Base-by-base conservation (phyloP, 2,113 vertebrate species). In the Microtus pennsylvanicus region DNA sequence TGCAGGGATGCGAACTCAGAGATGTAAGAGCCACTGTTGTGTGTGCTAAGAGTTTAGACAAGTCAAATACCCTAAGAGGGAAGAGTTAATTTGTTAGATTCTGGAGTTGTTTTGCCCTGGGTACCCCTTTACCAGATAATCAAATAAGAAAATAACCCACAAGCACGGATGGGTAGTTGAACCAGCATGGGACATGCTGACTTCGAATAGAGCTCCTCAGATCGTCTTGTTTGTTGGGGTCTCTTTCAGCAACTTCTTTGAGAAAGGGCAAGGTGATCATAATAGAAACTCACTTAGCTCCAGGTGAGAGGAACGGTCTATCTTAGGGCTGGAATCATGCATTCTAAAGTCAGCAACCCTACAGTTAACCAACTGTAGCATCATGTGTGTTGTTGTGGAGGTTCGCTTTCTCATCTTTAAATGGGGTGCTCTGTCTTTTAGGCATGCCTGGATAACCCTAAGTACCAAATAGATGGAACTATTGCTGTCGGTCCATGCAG, bases 401-500 rank as follows among this genome's bases (percentile, higher is more conserved):
- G 19, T 89, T 38, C 17, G 47, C 58, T 65, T 92, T 77, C 89
- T 74, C 65, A 9, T 5, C 21, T 0, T 45, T 63, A 85, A 47
- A 58, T 10, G 33, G 7, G 33, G 35, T 52, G 28, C 3, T 30
- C 9, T 87, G 30, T 33, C 7, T 3, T 1, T 78, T 21, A 72
- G 61, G n/a, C 3, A 3, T 78, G 33, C n/a, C 82, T 58, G 10
- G 12, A n/a, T 89, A 70, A 2, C 38, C 65, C 10, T 24, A 19
- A 80, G 35, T 80, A 16, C 7, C 65, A 55, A 33, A 38, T 3
- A 5, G 11, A 24, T 45, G 1, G 19, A 7, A 30, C 80, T 14
- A 0, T 24, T 42, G 24, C 77, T 45, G 1, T 1, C 16, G 10
- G 12, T 45, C 17, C 16, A 8, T 13, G 14, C 7, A 72, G 3